phyloP scores from a whole-genome alignment of 2,113 vertebrate genomes.

The Semnornis frantzii region DNA sequence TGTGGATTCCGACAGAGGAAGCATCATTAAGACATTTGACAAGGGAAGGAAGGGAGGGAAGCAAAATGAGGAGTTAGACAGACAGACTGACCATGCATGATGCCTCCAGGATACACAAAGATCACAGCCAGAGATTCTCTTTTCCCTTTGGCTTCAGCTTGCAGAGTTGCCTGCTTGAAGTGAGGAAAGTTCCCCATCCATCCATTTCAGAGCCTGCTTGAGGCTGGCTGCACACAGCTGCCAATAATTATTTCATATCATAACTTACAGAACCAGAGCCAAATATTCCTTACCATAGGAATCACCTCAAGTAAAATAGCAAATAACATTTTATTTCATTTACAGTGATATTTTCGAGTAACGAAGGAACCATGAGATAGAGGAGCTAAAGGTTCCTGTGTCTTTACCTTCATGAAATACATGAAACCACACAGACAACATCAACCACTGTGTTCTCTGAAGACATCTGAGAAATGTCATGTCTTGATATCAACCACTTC shows the following conservation, averaged over 20 bases:
- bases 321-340: constrained; percentile 75
- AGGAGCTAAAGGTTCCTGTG: constrained; percentile 32
- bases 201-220: neutral
- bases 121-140: neutral
- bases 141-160: neutral
- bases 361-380: constrained; percentile 26
- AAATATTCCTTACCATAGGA: neutral
- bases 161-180: neutral
- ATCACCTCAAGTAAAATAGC: constrained; percentile 35
- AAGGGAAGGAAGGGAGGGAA: neutral
- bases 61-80: neutral
- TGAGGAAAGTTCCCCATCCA: neutral
- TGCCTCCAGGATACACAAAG: neutral
- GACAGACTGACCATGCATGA: neutral
- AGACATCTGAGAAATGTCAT: constrained; percentile 62
- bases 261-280: neutral
- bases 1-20: neutral
- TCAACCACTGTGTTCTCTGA: constrained; percentile 8
- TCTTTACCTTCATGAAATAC: constrained; percentile 47
- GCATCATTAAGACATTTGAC: neutral
- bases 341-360: constrained; percentile 56
- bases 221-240: neutral
- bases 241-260: neutral
- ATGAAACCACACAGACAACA: constrained; percentile 40
- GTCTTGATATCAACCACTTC: constrained; percentile 23